phyloP scores from a whole-genome alignment of 2,888 invertebrate genomes.

The Troides helena region DNA sequence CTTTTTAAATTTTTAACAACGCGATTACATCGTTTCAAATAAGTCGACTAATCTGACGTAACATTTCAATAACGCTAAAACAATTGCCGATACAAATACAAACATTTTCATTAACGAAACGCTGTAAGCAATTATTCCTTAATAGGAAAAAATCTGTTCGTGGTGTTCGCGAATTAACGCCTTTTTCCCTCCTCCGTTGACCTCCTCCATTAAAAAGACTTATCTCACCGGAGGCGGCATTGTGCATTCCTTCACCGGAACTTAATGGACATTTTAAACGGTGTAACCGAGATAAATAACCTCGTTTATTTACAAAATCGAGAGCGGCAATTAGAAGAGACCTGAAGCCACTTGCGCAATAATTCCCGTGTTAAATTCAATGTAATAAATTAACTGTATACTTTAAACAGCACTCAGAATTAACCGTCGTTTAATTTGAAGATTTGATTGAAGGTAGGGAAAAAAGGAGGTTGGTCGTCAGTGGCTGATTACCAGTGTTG shows the following conservation, averaged over 20 bases:
- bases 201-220: slow-evolving; percentile 21
- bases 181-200: slow-evolving; percentile 7
- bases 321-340: slow-evolving; percentile 63
- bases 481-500: slow-evolving; percentile 57
- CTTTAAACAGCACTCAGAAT: slow-evolving; percentile 68
- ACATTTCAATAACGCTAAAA: slow-evolving; percentile 19
- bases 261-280: slow-evolving; percentile 31
- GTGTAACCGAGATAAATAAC: slow-evolving; percentile 30
- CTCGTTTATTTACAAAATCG: slow-evolving; percentile 63
- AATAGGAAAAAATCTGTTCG: slow-evolving; percentile 18
- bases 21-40: too few relatives aligned
- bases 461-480: slow-evolving; percentile 46
- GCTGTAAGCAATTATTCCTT: slow-evolving; percentile 9
- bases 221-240: slow-evolving; percentile 20
- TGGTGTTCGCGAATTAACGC: slow-evolving; percentile 11
- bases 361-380: slow-evolving; percentile 69
- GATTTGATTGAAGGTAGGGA: slow-evolving; percentile 56
- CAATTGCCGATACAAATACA: slow-evolving; percentile 15
- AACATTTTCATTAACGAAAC: slow-evolving; percentile 14
- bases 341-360: slow-evolving; percentile 64
- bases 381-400: slow-evolving; percentile 69
- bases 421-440: slow-evolving; percentile 74
- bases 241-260: slow-evolving; percentile 23
- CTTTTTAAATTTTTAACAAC: too few relatives aligned
- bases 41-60: not conserved